Percentiles rank a stretch among this genome's conserved stretches.
Conservation (phyloP, 2,888 invertebrate species). For the Cephus pygmeus region DNA sequence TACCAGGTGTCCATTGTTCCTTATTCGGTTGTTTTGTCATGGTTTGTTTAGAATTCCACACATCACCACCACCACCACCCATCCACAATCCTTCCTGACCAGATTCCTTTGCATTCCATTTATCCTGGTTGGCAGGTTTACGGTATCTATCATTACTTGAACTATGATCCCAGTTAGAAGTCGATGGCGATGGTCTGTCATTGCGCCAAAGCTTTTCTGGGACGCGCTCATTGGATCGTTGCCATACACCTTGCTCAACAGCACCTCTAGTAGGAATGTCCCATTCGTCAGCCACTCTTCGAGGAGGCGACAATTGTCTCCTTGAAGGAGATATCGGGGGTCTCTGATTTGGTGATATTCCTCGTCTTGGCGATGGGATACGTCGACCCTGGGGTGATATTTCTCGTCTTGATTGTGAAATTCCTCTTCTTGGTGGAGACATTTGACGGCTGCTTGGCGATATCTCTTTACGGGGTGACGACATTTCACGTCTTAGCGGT, state of each 20-base stretch:
- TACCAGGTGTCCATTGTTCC: constrained; percentile 23
- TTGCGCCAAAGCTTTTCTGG: constrained; percentile 27
- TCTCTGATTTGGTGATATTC: constrained; percentile 30
- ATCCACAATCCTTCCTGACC: constrained; percentile 31
- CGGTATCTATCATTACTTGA: constrained; percentile 34
- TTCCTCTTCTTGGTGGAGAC: constrained; percentile 19
- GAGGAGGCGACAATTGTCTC: constrained; percentile 30
- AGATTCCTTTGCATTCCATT: constrained; percentile 32
- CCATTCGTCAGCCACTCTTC: constrained; percentile 55
- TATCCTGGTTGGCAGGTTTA: constrained; percentile 33
- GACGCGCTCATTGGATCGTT: constrained; percentile 9
- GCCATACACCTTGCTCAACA: constrained; percentile 43
- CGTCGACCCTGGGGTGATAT: constrained; percentile 40
- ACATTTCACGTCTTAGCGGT: constrained; percentile 15
- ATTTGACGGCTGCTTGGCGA: constrained; percentile 24
- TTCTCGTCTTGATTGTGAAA: constrained; percentile 18
- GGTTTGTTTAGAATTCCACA: constrained; percentile 22
- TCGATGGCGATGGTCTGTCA: constrained; percentile 27
- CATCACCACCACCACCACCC: constrained; percentile 24
- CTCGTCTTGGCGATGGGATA: constrained; percentile 34
- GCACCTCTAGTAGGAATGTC: constrained; percentile 58
- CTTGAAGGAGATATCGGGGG: constrained; percentile 21
- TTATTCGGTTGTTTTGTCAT: constrained; percentile 23
- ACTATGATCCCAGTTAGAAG: constrained; percentile 32
- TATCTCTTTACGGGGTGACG: constrained; percentile 22